These are phyloP conservation scores for Colius striatus DNA, from an alignment of 2,113 vertebrate species.

Conservation along the genomic window DNA sequence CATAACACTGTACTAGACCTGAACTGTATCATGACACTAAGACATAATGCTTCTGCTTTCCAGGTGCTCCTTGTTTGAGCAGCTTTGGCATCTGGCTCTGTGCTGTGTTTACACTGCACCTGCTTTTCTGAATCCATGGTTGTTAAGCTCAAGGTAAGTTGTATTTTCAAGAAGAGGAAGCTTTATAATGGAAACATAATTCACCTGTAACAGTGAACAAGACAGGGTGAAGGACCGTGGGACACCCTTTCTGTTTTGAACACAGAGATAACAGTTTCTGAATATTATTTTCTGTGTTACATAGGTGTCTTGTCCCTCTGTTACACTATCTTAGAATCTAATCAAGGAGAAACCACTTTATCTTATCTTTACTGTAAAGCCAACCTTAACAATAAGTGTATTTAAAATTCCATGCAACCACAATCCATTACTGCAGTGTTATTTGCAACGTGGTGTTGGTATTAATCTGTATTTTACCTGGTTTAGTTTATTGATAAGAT, in stretches of 20 bases:
- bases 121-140: not conserved
- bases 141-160: slow-evolving; percentile 14
- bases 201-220: not conserved
- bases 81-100: slow-evolving; percentile 2
- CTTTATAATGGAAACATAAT: not conserved
- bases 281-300: not conserved
- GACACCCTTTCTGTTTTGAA: not conserved
- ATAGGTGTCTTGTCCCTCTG: not conserved
- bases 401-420: not conserved
- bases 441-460: not conserved
- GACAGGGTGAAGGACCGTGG: not conserved
- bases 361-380: slow-evolving; percentile 22
- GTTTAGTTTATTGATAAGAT: not conserved
- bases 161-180: not conserved
- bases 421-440: not conserved
- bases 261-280: not conserved
- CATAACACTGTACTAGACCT: not conserved
- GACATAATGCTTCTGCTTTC: not conserved
- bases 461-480: not conserved
- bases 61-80: slow-evolving; percentile 25
- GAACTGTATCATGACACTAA: not conserved
- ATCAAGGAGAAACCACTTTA: not conserved
- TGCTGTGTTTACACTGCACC: not conserved
- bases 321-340: not conserved
- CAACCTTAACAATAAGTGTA: not conserved